Percentiles rank a stretch among this genome's conserved stretches.
phyloP scores from a whole-genome alignment of 2,113 vertebrate genomes.

The Apaloderma vittatum region DNA sequence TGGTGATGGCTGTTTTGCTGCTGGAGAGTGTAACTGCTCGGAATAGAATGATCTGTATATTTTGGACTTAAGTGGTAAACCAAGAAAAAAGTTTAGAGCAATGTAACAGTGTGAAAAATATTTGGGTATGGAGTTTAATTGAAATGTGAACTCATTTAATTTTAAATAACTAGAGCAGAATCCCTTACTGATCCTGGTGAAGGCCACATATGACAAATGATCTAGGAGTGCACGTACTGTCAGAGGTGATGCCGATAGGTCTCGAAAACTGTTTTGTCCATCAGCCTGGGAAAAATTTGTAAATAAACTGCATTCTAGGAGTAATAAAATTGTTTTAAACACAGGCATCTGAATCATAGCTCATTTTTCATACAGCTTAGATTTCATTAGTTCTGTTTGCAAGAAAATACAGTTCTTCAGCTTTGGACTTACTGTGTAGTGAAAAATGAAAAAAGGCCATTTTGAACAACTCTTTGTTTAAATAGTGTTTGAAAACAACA shows the following conservation, averaged over 20 bases:
- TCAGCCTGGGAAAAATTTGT: neutral
- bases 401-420: neutral
- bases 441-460: neutral
- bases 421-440: neutral
- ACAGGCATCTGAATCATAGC: neutral
- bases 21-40: neutral
- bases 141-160: neutral
- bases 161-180: neutral
- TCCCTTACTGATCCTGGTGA: neutral
- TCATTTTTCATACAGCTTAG: neutral
- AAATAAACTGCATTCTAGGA: neutral
- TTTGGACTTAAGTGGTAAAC: neutral
- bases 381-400: neutral
- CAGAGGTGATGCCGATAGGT: neutral
- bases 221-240: neutral
- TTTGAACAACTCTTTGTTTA: fast-evolving
- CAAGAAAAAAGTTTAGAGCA: neutral
- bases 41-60: neutral
- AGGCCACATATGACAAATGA: neutral
- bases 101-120: neutral
- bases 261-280: neutral
- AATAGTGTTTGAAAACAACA: neutral
- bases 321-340: neutral
- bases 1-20: neutral
- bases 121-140: neutral